phyloP scores from a whole-genome alignment of 2,888 invertebrate species.

The Crocallis elinguaria region DNA sequence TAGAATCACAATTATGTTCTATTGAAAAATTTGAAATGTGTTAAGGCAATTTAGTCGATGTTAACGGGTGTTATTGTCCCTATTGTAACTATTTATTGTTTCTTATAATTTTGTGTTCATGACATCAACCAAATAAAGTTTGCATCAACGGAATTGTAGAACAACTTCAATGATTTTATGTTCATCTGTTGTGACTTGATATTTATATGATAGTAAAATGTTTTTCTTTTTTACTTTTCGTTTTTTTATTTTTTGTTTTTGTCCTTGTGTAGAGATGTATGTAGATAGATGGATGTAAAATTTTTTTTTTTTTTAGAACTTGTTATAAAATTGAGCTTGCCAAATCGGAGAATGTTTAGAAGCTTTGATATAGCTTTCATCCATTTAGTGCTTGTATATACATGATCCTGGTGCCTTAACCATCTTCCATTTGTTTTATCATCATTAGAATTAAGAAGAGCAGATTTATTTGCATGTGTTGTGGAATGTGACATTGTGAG shows the following conservation, averaged over 20 bases:
- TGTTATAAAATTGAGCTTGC: neutral
- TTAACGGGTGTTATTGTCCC: slow-evolving; percentile 39
- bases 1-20: too few species aligned
- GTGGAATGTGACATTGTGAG: slow-evolving; percentile 20
- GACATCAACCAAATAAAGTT: slow-evolving; percentile 48
- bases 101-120: slow-evolving; percentile 50
- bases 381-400: slow-evolving; percentile 31
- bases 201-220: slow-evolving; percentile 72
- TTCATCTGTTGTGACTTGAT: slow-evolving; percentile 50
- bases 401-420: slow-evolving; percentile 66
- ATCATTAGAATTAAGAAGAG: slow-evolving; percentile 39
- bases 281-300: too few species aligned
- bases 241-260: slow-evolving; percentile 54
- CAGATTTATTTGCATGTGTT: slow-evolving; percentile 42
- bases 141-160: slow-evolving; percentile 26
- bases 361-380: slow-evolving; percentile 13
- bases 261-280: slow-evolving; percentile 13
- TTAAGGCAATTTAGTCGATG: slow-evolving; percentile 26
- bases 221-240: slow-evolving; percentile 58
- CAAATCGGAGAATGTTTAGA: slow-evolving; percentile 1
- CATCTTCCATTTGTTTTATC: slow-evolving; percentile 59
- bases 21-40: slow-evolving; percentile 13
- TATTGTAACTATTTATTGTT: slow-evolving; percentile 18
- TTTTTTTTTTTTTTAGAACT: neutral
- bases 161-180: slow-evolving; percentile 38